Evolutionary conservation across 2,888 invertebrate genomes (phyloP), one percentile per base, ranked within the genome.

Genomic region (Heliconius sara): DNA sequence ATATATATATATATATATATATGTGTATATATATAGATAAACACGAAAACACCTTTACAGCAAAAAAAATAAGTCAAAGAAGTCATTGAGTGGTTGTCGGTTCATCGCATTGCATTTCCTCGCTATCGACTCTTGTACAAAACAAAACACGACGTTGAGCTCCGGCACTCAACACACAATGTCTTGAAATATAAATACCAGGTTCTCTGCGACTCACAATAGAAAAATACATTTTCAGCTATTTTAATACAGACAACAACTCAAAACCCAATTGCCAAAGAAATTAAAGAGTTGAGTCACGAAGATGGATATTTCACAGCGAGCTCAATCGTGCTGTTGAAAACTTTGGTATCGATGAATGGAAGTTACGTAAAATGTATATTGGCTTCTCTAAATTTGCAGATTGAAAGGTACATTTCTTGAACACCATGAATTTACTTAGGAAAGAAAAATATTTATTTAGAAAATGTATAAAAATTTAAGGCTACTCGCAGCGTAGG

Each of bases 291-390:
- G n/a, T n/a, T 43, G 6, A 63, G 60, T 16, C 47, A 63, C 0
- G 63, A 66, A 16, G 30, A 75, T 27, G 81, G 80, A 16, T 71
- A 60, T 34, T 82, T 80, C 13, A 75, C 81, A 10, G 65, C 74
- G 7, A 71, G 66, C 34, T 4, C 76, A 0, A 57, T 79, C 2
- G 66, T 78, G 19, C 39, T 82, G 10, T 30, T 80, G 4, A 63
- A 43, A 13, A 60, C 43, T 16, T 43, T 82, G 43, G 7, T 16
- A 7, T 12, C 27, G 34, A 77, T 70, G 74, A 67, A 76, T 52
- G 13, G 52, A 3, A 68, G 6, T 0, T 25, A 76, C n/a, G 27
- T 71, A 9, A 47, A 10, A 12, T 16, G n/a, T n/a, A 57, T 81
- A 9, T 19, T 80, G 16, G 22, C 22, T 3, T 70, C 74, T 13